Conservation (phyloP, 1,140 invertebrate species). For the Hycleus phaleratus region DNA sequence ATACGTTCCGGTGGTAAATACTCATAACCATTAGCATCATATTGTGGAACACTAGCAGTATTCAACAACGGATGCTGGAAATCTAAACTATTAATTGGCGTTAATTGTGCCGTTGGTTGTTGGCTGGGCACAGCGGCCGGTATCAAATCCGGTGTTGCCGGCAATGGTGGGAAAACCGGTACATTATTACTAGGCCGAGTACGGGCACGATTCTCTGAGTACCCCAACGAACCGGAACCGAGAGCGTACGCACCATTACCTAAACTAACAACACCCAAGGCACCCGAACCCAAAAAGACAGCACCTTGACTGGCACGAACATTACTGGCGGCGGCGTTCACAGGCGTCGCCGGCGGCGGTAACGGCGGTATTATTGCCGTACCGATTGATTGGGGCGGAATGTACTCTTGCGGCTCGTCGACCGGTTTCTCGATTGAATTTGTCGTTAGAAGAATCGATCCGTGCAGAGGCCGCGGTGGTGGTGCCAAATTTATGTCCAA, state of each 20-base stretch:
- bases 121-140: slow-evolving; percentile 28
- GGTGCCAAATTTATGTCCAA: neutral
- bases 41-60: slow-evolving; percentile 1
- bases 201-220: slow-evolving; percentile 23
- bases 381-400: slow-evolving; percentile 17
- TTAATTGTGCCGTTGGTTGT: slow-evolving; percentile 5
- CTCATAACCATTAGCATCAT: slow-evolving; percentile 30
- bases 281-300: slow-evolving; percentile 31
- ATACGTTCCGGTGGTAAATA: slow-evolving; percentile 21
- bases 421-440: slow-evolving; percentile 32
- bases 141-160: slow-evolving; percentile 24
- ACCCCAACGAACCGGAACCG: slow-evolving; percentile 28
- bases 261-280: slow-evolving; percentile 28
- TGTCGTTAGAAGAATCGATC: neutral
- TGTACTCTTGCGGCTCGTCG: slow-evolving; percentile 23
- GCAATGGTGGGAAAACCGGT: slow-evolving; percentile 24
- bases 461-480: neutral
- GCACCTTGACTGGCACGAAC: slow-evolving; percentile 25
- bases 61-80: slow-evolving; percentile 11
- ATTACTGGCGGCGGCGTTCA: slow-evolving; percentile 30
- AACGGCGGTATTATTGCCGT: slow-evolving; percentile 25
- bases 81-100: slow-evolving; percentile 5
- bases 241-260: slow-evolving; percentile 30
- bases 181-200: slow-evolving; percentile 20
- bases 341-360: slow-evolving; percentile 29